Percentiles rank a stretch among this genome's conserved stretches.
Conservation (phyloP, 1,140 invertebrate species). For the Steinernema khuongi region DNA sequence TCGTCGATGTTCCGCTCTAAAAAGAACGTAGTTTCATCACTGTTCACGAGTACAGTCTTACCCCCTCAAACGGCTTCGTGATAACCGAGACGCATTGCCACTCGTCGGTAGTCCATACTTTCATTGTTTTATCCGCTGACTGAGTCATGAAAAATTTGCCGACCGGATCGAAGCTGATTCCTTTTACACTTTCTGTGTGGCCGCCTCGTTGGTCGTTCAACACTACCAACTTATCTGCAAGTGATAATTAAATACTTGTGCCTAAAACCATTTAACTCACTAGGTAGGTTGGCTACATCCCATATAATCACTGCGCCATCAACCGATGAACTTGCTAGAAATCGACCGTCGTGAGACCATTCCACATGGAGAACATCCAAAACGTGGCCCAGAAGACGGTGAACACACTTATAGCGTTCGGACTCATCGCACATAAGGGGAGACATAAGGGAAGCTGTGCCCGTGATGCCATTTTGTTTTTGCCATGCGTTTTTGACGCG, state of each 20-base stretch:
- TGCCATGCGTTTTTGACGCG: conserved; percentile 20
- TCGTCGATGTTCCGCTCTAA: conserved; percentile 82
- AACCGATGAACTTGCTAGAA: conserved; percentile 86
- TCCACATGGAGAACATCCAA: conserved; percentile 81
- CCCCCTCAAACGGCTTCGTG: conserved; percentile 82
- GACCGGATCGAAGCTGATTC: conserved; percentile 95
- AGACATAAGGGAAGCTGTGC: too few species aligned
- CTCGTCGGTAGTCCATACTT: conserved; percentile 87
- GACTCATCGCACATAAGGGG: conserved; percentile 22
- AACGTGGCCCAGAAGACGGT: neutral
- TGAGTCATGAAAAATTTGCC: conserved; percentile 86
- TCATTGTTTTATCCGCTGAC: conserved; percentile 86
- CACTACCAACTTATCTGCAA: conserved; percentile 61
- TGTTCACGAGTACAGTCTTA: conserved; percentile 42
- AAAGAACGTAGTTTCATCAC: neutral
- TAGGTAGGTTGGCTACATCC: conserved; percentile 83
- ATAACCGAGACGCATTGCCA: conserved; percentile 81
- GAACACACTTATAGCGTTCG: neutral
- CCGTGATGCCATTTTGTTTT: too few species aligned
- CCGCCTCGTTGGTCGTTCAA: conserved; percentile 67
- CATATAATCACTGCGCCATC: conserved; percentile 93
- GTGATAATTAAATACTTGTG: conserved; percentile 24
- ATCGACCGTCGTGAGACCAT: conserved; percentile 87
- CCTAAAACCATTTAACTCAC: conserved; percentile 48
- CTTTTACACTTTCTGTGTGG: conserved; percentile 68